Conservation (phyloP, 2,888 invertebrate genomes). For the Patella ulyssiponensis region DNA sequence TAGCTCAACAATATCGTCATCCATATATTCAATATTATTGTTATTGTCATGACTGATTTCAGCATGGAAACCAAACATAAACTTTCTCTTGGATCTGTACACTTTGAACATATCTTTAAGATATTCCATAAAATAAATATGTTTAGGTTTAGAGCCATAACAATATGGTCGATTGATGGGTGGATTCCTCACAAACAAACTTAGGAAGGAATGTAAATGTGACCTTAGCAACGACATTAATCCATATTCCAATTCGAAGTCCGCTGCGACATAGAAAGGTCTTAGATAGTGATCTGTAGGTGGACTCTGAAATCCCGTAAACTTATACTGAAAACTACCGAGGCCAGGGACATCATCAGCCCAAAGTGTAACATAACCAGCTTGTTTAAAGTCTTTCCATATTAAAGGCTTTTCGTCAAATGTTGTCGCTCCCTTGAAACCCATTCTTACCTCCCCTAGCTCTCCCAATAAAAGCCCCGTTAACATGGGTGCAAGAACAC, state of each 20-base stretch:
- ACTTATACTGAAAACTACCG: constrained; percentile 90
- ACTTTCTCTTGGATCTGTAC: constrained; percentile 77
- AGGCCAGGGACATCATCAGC: constrained; percentile 87
- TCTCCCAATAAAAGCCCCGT: constrained; percentile 37
- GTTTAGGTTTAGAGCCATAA: constrained; percentile 78
- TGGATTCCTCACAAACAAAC: too few relatives aligned
- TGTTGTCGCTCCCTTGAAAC: constrained; percentile 77
- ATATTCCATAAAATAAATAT: constrained; percentile 73
- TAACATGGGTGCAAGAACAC: constrained; percentile 46
- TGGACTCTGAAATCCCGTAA: constrained; percentile 84
- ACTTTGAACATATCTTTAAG: constrained; percentile 76
- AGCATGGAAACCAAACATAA: constrained; percentile 86
- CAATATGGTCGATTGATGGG: constrained; percentile 73
- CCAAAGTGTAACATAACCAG: constrained; percentile 79
- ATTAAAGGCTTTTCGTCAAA: constrained; percentile 87
- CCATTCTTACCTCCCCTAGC: constrained; percentile 69
- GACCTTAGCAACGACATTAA: too few relatives aligned
- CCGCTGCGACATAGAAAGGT: neutral
- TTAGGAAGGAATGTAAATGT: too few relatives aligned
- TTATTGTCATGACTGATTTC: constrained; percentile 92
- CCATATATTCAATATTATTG: constrained; percentile 83
- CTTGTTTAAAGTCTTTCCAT: constrained; percentile 81
- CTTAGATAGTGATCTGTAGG: constrained; percentile 50
- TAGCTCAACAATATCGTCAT: constrained; percentile 78
- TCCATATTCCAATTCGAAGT: neutral